Evolutionary conservation across 2,113 vertebrate genomes (phyloP), one percentile per base, ranked within the genome.

Genomic region (Ovis canadensis): DNA sequence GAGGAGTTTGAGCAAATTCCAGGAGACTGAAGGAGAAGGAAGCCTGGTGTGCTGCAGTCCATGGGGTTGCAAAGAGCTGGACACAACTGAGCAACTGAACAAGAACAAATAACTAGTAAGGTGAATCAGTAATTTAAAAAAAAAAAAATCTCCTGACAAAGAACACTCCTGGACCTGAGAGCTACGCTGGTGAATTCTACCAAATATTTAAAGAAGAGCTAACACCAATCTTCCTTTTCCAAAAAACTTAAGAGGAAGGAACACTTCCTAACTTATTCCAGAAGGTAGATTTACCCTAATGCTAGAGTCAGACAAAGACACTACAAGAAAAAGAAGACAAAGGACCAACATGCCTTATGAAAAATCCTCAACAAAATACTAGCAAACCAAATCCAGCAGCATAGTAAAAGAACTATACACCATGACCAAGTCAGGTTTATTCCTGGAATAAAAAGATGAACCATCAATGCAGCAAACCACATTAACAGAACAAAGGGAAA

Each of bases 401-500:
- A 7, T 1, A 14, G 12, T 21, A 27, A 31, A 54, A 55, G 54
- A 52, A 5, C 2, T 10, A 29, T 3, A 74, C 8, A 29, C 40
- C 10, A 16, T 7, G 78, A 52, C 48, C 48, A 40, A 25, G 55
- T 2, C 13, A 15, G 31, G 17, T 31, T 14, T 48, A 33, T 40
- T 33, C 48, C 15, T 8, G 7, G n/a, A 23, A 48, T 1, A 6
- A 21, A 19, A 55, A 11, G 1, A 23, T 0, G 17, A 48, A 3
- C 3, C 3, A 23, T 27, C 27, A 4, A 3, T 2, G 40, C 0
- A 2, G 67, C 2, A 17, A 12, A 15, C 3, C n/a, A 64, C 59
- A 2, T 11, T 23, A 19, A 67, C 8, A 31, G 50, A 67, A 80
- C 29, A 17, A 62, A 83, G 17, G 43, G 2, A 3, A 48, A 64